Base-by-base conservation (phyloP, 2,113 vertebrate species). In the Sprattus sprattus region DNA sequence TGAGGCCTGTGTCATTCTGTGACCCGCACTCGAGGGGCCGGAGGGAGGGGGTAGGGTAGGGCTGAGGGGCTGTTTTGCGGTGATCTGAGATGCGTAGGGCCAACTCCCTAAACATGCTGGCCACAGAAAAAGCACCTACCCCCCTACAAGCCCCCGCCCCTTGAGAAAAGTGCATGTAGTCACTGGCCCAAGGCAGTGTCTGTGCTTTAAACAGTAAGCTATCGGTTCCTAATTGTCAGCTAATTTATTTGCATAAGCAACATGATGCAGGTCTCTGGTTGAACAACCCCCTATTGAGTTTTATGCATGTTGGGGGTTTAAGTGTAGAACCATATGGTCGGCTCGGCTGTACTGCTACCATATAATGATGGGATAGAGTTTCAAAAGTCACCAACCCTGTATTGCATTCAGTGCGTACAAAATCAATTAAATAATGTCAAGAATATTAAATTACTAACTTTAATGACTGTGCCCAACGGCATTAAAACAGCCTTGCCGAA, bases 71-170 rank as follows among this genome's bases (percentile, higher is more conserved):
- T 50, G 85, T 89, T 89, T 16, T 83, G 75, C 85, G 84, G 84
- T 82, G 44, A 82, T 88, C 84, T 44, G 47, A 54, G 32, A 25
- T 64, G 85, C 49, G 9, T 5, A 67, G 64, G 71, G 71, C 44
- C 85, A 3, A 32, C 15, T 78, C 28, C 67, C 67, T 75, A 1
- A 32, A 75, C 67, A 75, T 16, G 67, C 85, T 75, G 5, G 46
- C 50, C 83, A 57, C 83, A 32, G 47, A 39, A 25, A 54, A 25
- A 83, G 47, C 89, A 84, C 85, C 87, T 86, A 87, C 90, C 91
- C 87, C 88, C 67, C 80, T 28, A 75, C 49, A 25, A n/a, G 25
- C 64, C 47, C 25, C 49, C 78, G 83, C 44, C 25, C 71, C 71
- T 39, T 78, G 71, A 78, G 28, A 78, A 78, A 39, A 78, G 18